phyloP scores from a whole-genome alignment of 2,797 vertebrate genomes.

The Hephaestus fuliginosus region DNA sequence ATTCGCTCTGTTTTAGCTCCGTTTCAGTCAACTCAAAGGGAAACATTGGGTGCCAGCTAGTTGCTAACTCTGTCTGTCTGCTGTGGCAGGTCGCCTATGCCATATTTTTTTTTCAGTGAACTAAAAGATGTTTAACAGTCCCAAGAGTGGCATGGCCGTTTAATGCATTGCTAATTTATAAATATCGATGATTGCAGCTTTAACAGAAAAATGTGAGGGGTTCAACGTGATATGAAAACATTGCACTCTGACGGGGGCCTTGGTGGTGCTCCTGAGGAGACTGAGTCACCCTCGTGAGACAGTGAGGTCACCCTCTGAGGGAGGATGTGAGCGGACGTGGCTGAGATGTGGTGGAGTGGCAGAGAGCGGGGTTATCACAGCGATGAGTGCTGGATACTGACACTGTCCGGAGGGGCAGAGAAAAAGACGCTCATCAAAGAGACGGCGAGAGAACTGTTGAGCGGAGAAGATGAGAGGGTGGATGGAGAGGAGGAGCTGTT shows the following conservation, averaged over 20 bases:
- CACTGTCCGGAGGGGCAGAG: slow-evolving; percentile 64
- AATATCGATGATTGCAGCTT: not conserved
- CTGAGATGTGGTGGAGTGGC: slow-evolving; percentile 72
- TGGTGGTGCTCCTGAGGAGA: slow-evolving; percentile 3
- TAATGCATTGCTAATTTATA: not conserved
- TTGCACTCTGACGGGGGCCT: not conserved
- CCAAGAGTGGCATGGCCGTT: not conserved
- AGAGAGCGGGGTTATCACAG: slow-evolving; percentile 79
- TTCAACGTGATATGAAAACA: not conserved
- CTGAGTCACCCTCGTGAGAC: slow-evolving; percentile 2
- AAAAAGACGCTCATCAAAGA: slow-evolving; percentile 56
- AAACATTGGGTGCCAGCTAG: not conserved
- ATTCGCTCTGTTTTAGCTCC: no score
- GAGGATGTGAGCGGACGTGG: slow-evolving; percentile 65
- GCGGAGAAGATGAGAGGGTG: slow-evolving; percentile 61
- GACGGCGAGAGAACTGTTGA: slow-evolving; percentile 49
- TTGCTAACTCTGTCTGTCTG: not conserved
- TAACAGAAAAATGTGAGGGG: not conserved
- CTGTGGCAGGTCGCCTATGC: not conserved
- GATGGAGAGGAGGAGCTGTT: slow-evolving; percentile 56
- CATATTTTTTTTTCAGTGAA: not conserved
- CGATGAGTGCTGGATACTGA: slow-evolving; percentile 78
- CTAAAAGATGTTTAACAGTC: not conserved
- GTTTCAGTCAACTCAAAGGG: not conserved
- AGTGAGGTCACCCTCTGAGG: slow-evolving; percentile 59